Conservation (phyloP, 2,888 invertebrate genomes). For the Orthonevra nobilis region DNA sequence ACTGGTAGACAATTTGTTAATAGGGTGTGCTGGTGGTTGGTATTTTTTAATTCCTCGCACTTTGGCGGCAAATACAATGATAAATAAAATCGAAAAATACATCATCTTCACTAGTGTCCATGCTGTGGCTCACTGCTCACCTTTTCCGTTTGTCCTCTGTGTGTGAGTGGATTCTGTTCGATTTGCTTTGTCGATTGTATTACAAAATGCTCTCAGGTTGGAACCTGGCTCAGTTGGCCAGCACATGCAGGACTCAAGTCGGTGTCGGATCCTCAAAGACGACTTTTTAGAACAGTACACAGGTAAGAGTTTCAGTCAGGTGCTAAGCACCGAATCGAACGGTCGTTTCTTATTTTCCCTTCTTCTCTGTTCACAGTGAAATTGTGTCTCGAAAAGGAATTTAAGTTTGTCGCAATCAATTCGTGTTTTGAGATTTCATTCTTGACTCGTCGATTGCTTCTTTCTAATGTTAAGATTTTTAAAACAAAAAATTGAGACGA, state of each 20-base stretch:
- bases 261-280: constrained; percentile 77
- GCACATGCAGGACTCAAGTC: constrained; percentile 73
- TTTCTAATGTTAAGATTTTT: too few species aligned
- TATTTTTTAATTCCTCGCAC: constrained; percentile 13
- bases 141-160: constrained; percentile 16
- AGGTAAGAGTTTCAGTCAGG: constrained; percentile 80
- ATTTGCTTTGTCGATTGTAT: constrained; percentile 29
- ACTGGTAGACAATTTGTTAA: constrained; percentile 26
- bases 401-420: too few species aligned
- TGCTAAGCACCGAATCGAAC: constrained; percentile 80
- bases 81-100: constrained; percentile 40
- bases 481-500: too few species aligned
- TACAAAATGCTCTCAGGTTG: constrained; percentile 40
- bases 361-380: too few species aligned
- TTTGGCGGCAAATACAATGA: constrained; percentile 49
- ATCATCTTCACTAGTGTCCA: constrained; percentile 46
- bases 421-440: too few species aligned
- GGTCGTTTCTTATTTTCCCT: constrained; percentile 76
- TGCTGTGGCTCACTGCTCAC: constrained; percentile 37
- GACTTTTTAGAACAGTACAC: constrained; percentile 76
- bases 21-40: constrained; percentile 37
- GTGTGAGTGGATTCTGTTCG: constrained; percentile 17
- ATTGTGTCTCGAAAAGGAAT: too few species aligned
- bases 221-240: constrained; percentile 48
- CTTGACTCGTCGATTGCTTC: too few species aligned